Percentiles rank a stretch among this genome's conserved stretches.
These are phyloP conservation scores for Drosophila kikkawai DNA, from an alignment of 1,140 invertebrate species.

Conservation along the genomic window DNA sequence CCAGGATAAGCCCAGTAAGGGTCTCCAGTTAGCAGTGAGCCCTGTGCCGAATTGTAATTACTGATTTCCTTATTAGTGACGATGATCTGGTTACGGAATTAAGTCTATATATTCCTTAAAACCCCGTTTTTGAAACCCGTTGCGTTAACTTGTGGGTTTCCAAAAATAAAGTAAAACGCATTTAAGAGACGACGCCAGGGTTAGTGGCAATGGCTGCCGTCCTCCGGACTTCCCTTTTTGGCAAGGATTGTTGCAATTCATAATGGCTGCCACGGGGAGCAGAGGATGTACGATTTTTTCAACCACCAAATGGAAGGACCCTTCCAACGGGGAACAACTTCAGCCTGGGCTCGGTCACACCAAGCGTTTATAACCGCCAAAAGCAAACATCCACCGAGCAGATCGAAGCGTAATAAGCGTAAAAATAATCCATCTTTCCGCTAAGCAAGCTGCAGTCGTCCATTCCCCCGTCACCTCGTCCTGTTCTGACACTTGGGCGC, in stretches of 20 bases:
- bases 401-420: constrained; percentile 74
- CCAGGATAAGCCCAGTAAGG: constrained; percentile 10
- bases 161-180: neutral
- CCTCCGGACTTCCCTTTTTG: constrained; percentile 6
- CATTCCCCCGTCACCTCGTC: constrained; percentile 8
- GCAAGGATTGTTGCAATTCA: constrained; percentile 11
- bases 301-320: constrained; percentile 12
- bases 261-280: constrained; percentile 27
- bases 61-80: constrained; percentile 16
- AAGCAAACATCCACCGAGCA: constrained; percentile 84
- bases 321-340: neutral
- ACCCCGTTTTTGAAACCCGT: neutral
- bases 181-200: neutral
- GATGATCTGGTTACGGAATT: neutral
- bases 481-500: constrained; percentile 15
- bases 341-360: constrained; percentile 65
- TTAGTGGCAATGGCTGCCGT: neutral
- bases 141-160: neutral
- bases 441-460: constrained; percentile 74
- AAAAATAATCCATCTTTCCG: constrained; percentile 80
- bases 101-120: neutral
- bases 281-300: constrained; percentile 3
- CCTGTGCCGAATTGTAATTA: constrained; percentile 41
- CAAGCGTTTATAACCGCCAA: constrained; percentile 81
- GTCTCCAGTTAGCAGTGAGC: constrained; percentile 16